Evolutionary conservation across 1,140 invertebrate genomes (phyloP), one percentile per base, ranked within the genome.

Genomic region (Propsilocerus akamusi): DNA sequence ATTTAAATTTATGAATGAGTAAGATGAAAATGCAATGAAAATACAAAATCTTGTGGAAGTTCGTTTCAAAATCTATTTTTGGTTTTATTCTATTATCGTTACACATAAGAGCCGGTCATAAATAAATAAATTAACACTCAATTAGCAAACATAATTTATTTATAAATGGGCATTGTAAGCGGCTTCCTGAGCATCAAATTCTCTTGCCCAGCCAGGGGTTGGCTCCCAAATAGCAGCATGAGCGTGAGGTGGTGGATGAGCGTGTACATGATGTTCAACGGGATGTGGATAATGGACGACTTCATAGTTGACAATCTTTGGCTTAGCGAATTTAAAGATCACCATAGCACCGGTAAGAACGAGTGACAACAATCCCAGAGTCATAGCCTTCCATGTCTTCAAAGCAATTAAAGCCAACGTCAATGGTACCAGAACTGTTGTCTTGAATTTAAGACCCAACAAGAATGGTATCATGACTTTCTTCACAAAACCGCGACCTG

Each of bases 321-420:
- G 83, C 58, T 86, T 86, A 51, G 83, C 81, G 57, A 87, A 74
- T 65, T 86, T 86, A 68, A 87, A 87, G 58, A 87, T 83, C 30
- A 87, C 69, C 72, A 87, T 74, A 26, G 84, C 84, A 50, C 81
- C 83, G 56, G 81, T 83, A 11, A 84, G 65, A 12, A 85, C 85
- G 53, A 89, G 64, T 1, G 84, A 87, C 12, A 89, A 73, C n/a
- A 89, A 74, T 56, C 83, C 84, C 53, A 89, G 69, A 11, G 84
- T 87, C 50, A 87, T 68, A 22, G 85, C 84, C 61, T 89, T 89
- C 85, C 85, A 88, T 22, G 85, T 87, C 62, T 87, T 87, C 17
- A 88, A 65, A 0, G 85, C 85, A 58, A 88, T 87, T 46, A 88
- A 67, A 47, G 82, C 81, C 20, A 88, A 68, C 5, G 82, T 83